Evolutionary conservation across 2,113 vertebrate species (phyloP).

Genomic region (Ctenodactylus gundi): DNA sequence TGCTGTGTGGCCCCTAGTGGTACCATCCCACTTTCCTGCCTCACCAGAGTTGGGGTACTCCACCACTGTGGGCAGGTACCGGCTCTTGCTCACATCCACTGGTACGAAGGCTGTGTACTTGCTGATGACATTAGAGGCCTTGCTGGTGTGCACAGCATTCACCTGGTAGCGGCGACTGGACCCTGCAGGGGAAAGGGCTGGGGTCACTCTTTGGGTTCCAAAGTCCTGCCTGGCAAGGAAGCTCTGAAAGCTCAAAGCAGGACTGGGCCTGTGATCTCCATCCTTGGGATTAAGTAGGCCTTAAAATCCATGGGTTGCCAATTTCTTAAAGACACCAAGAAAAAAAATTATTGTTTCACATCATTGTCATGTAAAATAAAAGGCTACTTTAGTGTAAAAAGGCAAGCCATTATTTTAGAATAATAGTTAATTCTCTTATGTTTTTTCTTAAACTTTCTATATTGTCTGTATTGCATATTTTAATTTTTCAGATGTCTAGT

Average conservation of each 20-base stretch:
- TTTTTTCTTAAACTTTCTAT: background rate
- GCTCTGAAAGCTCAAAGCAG: background rate
- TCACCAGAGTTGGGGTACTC: conserved; percentile 89
- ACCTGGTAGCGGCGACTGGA: conserved; percentile 90
- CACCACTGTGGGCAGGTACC: conserved; percentile 88
- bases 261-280: background rate
- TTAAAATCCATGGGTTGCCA: background rate
- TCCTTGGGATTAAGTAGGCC: background rate
- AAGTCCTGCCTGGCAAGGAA: background rate
- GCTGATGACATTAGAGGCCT: conserved; percentile 94
- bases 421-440: background rate
- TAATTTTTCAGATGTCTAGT: background rate
- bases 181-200: conserved; percentile 77
- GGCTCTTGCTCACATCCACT: conserved; percentile 90
- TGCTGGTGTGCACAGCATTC: conserved; percentile 93
- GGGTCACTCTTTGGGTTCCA: rapidly evolving
- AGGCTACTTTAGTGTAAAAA: conserved; percentile 11
- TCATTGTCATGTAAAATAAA: conserved; percentile 16
- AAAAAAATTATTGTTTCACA: background rate
- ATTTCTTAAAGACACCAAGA: background rate
- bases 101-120: conserved; percentile 93
- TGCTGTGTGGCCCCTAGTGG: background rate
- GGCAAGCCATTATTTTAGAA: background rate
- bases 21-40: rapidly evolving
- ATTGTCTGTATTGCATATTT: conserved; percentile 12